Evolutionary conservation across 2,797 vertebrate species (phyloP), one percentile per base, ranked within the genome.

Genomic region (Acipenser ruthenus): DNA sequence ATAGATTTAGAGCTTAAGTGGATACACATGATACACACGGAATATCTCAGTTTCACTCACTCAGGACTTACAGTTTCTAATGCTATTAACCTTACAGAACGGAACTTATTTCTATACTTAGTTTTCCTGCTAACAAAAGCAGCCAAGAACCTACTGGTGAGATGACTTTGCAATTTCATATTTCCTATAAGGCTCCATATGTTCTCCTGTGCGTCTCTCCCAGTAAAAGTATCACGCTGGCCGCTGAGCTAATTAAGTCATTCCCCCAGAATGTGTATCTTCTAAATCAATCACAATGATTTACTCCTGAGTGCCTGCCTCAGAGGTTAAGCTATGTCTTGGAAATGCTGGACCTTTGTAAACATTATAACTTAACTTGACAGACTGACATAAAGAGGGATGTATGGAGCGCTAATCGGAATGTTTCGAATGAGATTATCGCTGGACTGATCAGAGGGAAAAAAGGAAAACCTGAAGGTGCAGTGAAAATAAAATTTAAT

Each of bases 291-390:
- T 61, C 48, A 61, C 50, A 37, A 50, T 49, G 49, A 37, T 15
- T 49, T 56, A 59, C 23, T 50, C 56, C 65, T 48, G 13, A 8
- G 11, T 48, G 4, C 18, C 60, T 8, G 50, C 18, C 15, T 67
- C 65, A 60, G 55, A 66, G 55, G n/a, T 66, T 48, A 67, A 52
- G 8, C 53, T 12, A 10, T 23, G 0, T 52, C 48, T 18, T 4
- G 10, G n/a, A 49, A 49, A 8, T 52, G 3, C 60, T 49, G 60
- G 67, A 56, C 60, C 61, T 63, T 55, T 18, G 37, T 7, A 56
- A 55, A 49, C 67, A 63, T 47, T 15, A 52, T n/a, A 68, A 55
- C 61, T 50, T 67, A 18, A 47, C 60, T 50, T 63, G 67, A 68
- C 60, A 55, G n/a, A 49, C 58, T 37, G 60, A 9, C 23, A 18